Evolutionary conservation across 92 coral and sea anemone genomes (phyloP).

Genomic region (Epizoanthus stellaris): DNA sequence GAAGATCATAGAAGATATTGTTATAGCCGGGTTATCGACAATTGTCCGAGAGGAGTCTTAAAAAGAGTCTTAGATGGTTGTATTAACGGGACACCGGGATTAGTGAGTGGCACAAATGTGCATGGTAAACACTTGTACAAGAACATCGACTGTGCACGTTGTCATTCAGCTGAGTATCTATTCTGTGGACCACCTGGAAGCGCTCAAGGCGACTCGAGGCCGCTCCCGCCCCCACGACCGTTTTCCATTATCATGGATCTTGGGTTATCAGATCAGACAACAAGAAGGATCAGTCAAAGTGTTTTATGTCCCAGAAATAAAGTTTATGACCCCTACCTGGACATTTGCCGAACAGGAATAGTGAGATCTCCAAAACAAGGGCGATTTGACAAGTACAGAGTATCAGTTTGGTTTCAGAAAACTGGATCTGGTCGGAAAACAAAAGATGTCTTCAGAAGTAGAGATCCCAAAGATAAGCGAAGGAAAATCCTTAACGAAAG

Average conservation of each 20-base stretch:
- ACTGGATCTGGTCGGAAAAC: too few species aligned
- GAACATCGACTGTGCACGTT: too few species aligned
- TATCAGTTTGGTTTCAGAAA: not conserved
- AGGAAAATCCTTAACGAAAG: too few species aligned
- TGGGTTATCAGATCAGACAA: slow-evolving; percentile 5
- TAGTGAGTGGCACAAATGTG: too few species aligned
- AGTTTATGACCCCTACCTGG: slow-evolving; percentile 16
- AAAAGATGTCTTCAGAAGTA: too few species aligned
- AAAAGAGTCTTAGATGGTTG: too few species aligned
- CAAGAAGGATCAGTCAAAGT: not conserved
- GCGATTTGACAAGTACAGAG: not conserved
- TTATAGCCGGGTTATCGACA: not conserved
- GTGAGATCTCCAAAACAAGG: not conserved
- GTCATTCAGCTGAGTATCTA: too few species aligned
- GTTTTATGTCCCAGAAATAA: not conserved
- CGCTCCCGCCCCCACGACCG: not conserved
- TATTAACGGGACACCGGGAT: too few species aligned
- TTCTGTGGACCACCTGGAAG: too few species aligned
- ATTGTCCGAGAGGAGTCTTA: not conserved
- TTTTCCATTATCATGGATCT: slow-evolving; percentile 21
- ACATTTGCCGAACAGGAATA: slow-evolving; percentile 20
- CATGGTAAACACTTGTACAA: too few species aligned
- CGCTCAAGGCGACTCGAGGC: too few species aligned
- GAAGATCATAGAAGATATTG: not conserved
- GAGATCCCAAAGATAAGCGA: too few species aligned